Conservation (phyloP, 1,140 invertebrate species). For the Trichonephila inaurata region DNA sequence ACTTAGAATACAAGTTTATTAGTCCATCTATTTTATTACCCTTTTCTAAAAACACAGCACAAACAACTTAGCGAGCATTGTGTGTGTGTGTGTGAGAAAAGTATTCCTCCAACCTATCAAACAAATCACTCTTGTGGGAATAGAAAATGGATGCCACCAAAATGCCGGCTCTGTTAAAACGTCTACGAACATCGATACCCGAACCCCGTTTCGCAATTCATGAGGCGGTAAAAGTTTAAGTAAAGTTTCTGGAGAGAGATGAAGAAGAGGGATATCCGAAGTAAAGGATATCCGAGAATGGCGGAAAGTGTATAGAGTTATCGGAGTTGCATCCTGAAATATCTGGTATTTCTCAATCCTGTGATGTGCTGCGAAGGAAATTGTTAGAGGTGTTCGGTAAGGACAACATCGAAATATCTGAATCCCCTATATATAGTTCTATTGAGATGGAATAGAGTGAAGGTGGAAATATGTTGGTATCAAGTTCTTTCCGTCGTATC, state of each 20-base stretch:
- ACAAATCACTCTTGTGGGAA: background rate
- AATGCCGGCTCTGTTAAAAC: background rate
- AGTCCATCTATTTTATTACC: background rate
- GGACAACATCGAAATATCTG: conserved; percentile 12
- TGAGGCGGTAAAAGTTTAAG: conserved; percentile 26
- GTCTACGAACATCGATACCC: background rate
- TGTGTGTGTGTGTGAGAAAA: too few species aligned
- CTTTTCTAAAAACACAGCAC: background rate
- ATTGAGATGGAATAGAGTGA: background rate
- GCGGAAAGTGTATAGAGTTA: background rate
- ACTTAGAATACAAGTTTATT: background rate
- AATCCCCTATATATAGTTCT: background rate
- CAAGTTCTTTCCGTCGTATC: too few species aligned
- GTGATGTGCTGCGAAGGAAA: background rate
- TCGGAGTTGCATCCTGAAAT: background rate
- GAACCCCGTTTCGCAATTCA: background rate
- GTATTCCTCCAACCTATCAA: background rate
- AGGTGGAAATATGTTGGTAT: background rate
- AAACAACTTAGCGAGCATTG: background rate
- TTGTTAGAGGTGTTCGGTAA: background rate
- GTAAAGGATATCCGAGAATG: background rate
- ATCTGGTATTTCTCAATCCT: background rate
- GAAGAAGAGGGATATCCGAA: background rate
- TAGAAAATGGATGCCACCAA: background rate
- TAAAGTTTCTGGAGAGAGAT: background rate